phyloP scores from a whole-genome alignment of 2,888 invertebrate species.

The Gymnocheta viridis region DNA sequence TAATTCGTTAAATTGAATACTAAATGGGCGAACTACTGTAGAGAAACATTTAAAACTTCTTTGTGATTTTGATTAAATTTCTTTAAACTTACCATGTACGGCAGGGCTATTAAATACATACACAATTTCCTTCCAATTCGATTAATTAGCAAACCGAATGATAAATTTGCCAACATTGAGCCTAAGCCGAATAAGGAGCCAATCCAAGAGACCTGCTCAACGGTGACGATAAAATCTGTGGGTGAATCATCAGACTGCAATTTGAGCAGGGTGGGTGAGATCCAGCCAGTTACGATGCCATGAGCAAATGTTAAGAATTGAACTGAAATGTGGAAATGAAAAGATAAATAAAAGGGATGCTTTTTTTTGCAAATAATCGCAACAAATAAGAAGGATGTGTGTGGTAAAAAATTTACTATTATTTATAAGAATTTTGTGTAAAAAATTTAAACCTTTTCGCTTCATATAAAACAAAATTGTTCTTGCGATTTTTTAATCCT shows the following conservation, averaged over 20 bases:
- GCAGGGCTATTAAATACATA: constrained; percentile 75
- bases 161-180: constrained; percentile 75
- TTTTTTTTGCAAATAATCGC: not conserved
- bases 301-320: constrained; percentile 79
- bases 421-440: too few relatives aligned
- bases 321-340: constrained; percentile 74
- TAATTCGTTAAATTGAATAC: too few relatives aligned
- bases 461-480: too few relatives aligned
- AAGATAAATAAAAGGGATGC: not conserved
- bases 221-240: constrained; percentile 72
- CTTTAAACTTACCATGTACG: constrained; percentile 76
- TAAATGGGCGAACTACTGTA: too few relatives aligned
- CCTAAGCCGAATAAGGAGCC: constrained; percentile 78
- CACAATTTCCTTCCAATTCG: constrained; percentile 77
- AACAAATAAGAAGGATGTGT: too few relatives aligned
- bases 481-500: too few relatives aligned
- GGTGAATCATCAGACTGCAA: constrained; percentile 75
- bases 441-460: too few relatives aligned
- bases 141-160: constrained; percentile 75
- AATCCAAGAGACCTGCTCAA: constrained; percentile 78
- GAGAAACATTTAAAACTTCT: not conserved
- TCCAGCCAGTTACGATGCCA: constrained; percentile 80
- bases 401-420: too few relatives aligned
- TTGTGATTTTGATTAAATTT: not conserved
- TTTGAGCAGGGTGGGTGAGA: constrained; percentile 77